A percentile compares a stretch with the other conserved stretches of the same genome.
Evolutionary conservation across 2,888 invertebrate species (phyloP).

Genomic region (Chromoteleia sp.): DNA sequence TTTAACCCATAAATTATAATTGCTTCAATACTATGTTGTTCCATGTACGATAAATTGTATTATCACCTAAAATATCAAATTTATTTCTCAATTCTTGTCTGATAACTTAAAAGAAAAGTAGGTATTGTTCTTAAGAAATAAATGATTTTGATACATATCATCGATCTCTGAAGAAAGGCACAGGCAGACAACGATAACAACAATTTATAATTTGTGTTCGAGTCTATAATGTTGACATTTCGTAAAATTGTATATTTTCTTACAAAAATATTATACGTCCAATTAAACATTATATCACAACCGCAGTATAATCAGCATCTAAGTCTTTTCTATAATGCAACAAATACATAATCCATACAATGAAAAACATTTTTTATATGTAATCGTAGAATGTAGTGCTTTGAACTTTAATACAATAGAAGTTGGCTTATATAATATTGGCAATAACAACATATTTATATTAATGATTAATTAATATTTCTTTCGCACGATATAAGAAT

Average conservation of each 20-base stretch:
- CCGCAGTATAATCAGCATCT: constrained; percentile 35
- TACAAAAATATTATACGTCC: constrained; percentile 56
- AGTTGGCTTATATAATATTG: neutral
- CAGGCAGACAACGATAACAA: constrained; percentile 29
- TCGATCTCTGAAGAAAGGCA: constrained; percentile 48
- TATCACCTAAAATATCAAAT: no score
- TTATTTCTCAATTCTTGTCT: neutral
- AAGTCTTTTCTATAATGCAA: constrained; percentile 48
- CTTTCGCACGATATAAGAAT: constrained; percentile 20
- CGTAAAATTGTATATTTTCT: constrained; percentile 38
- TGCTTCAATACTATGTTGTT: no score
- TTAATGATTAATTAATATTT: constrained; percentile 24
- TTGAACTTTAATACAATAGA: constrained; percentile 11
- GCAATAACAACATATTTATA: constrained; percentile 5
- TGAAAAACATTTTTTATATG: neutral
- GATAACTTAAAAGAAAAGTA: no score
- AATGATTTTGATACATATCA: constrained; percentile 15
- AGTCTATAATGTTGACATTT: constrained; percentile 19
- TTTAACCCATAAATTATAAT: no score
- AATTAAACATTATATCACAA: constrained; percentile 52
- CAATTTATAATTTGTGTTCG: constrained; percentile 21
- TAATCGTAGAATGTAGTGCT: constrained; percentile 13
- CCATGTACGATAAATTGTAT: no score
- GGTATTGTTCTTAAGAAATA: neutral
- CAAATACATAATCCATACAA: neutral